Base-by-base conservation (phyloP, 2,888 invertebrate genomes). In the Acanthococcus lagerstroemiae region DNA sequence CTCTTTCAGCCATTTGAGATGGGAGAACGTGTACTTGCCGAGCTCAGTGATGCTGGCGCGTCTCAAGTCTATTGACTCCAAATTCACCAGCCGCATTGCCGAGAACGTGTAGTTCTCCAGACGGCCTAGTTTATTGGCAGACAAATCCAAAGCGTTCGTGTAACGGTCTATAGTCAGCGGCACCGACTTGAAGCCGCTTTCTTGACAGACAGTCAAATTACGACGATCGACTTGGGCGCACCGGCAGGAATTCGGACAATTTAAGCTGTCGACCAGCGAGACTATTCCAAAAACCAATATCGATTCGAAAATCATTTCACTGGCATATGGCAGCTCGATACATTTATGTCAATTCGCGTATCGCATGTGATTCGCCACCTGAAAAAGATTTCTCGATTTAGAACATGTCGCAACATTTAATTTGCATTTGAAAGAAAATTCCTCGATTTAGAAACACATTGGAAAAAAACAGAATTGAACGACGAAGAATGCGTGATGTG, bases 161-260 rank as follows among this genome's bases (percentile, higher is more conserved):
- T 46, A 25, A 22, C 26, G n/a, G 22, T 19, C 19, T 22, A 58
- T 26, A 7, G 4, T 25, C 1, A 2, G 1, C 25, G 58, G 58
- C 19, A 58, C 26, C 5, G 46, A n/a, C 12, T 7, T n/a, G n/a
- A 58, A 46, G 2, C 46, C 58, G 12, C 17, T n/a, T 26, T 46
- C 25, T 24, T 58, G 58, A 37, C 58, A 58, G 24, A 46, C 45
- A 25, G 58, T 46, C 12, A 48, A 12, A 37, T 58, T 58, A 22
- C 26, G 44, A 1, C 26, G n/a, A 44, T 1, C 21, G 6, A 19
- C 19, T 24, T 4, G 9, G 45, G 46, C n/a, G 15, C 58, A 58
- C 17, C n/a, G 4, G 46, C 58, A 58, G 17, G 7, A 19, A 19
- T 3, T 9, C 26, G 58, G 58, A 46, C 58, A 58, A 22, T 6